Conservation (phyloP, 2,888 invertebrate genomes). For the Homarus gammarus region DNA sequence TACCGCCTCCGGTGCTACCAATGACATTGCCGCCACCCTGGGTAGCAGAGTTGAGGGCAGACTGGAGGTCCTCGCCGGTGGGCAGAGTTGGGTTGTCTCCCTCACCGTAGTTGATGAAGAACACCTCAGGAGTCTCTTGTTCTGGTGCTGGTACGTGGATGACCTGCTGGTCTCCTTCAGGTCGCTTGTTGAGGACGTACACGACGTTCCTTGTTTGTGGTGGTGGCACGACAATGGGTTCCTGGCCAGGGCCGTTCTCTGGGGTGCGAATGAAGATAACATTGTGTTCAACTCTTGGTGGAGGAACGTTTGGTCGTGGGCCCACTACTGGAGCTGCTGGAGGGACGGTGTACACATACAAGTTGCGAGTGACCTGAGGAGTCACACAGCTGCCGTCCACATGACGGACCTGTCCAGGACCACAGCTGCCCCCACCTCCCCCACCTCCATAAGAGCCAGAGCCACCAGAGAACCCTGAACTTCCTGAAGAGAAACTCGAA, state of each 20-base stretch:
- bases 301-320: conserved; percentile 29
- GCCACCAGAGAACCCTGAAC: background rate
- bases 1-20: background rate
- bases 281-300: conserved; percentile 48
- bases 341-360: conserved; percentile 57
- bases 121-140: conserved; percentile 51
- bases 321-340: background rate
- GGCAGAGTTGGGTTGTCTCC: conserved; percentile 65
- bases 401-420: conserved; percentile 11
- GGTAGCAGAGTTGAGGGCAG: conserved; percentile 11
- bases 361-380: conserved; percentile 38
- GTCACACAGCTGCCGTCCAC: conserved; percentile 30
- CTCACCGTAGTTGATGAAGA: conserved; percentile 60
- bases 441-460: background rate
- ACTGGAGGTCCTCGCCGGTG: conserved; percentile 38
- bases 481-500: background rate
- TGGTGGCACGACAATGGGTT: conserved; percentile 65
- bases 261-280: conserved; percentile 58
- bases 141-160: conserved; percentile 59
- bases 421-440: background rate
- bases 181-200: conserved; percentile 64
- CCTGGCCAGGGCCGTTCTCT: background rate
- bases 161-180: conserved; percentile 34
- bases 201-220: conserved; percentile 67
- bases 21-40: background rate